phyloP scores from a whole-genome alignment of 2,113 vertebrate genomes.

The Fregata magnificens region DNA sequence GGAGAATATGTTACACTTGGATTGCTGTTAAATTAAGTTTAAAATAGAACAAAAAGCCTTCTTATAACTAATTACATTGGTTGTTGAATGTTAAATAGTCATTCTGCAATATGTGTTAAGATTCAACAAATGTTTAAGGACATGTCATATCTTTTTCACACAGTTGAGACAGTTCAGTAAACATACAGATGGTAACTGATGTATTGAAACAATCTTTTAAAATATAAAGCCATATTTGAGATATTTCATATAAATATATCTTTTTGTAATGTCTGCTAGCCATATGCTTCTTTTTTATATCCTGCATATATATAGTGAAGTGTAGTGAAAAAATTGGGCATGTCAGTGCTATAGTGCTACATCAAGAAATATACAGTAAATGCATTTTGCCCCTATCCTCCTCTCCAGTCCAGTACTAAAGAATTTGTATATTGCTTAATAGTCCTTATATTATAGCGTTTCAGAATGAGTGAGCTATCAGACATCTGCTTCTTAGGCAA shows the following conservation, averaged over 20 bases:
- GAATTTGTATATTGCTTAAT: neutral
- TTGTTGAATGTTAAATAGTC: neutral
- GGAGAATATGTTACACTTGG: neutral
- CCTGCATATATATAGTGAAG: neutral
- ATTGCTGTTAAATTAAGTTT: neutral
- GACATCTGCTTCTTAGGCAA: neutral
- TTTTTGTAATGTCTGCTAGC: neutral
- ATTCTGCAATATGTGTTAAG: neutral
- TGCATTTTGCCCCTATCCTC: neutral
- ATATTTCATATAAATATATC: neutral
- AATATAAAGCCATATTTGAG: neutral
- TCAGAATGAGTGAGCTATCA: neutral
- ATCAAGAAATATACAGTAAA: neutral
- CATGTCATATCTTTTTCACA: neutral
- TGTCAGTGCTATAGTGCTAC: neutral
- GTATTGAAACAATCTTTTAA: neutral
- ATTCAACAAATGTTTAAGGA: slow-evolving; percentile 12
- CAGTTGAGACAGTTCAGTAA: slow-evolving; percentile 7
- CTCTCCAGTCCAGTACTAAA: neutral
- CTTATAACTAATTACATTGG: neutral
- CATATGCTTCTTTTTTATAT: neutral
- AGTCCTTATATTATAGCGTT: neutral
- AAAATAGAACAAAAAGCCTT: neutral
- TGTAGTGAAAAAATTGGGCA: neutral
- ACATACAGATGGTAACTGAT: slow-evolving; percentile 21